These are phyloP conservation scores for Platyrinchus mystaceus DNA, from an alignment of 2,797 vertebrate genomes.

Conservation along the genomic window DNA sequence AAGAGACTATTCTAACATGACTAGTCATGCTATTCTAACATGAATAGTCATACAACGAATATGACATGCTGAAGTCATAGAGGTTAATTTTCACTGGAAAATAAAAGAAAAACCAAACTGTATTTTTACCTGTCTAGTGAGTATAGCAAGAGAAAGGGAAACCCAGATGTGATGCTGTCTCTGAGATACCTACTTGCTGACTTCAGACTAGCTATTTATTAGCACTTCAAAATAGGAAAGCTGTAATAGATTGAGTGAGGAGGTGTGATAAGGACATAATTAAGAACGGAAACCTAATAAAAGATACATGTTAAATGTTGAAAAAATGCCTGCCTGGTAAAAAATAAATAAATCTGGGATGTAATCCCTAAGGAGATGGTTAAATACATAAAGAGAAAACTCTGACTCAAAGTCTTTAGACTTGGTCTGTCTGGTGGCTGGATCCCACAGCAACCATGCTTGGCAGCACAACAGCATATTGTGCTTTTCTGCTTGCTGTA, in stretches of 20 bases:
- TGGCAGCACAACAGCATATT: neutral
- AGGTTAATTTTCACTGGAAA: neutral
- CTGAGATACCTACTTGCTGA: neutral
- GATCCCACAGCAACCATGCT: neutral
- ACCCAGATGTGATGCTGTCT: neutral
- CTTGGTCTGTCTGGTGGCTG: neutral
- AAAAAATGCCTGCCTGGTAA: neutral
- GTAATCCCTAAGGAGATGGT: neutral
- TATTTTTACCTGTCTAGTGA: neutral
- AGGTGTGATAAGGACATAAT: neutral
- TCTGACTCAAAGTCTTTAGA: neutral
- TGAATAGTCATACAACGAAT: neutral
- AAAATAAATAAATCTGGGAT: neutral
- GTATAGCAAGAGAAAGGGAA: neutral
- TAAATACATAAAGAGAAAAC: neutral
- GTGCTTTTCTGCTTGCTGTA: neutral
- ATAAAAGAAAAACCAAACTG: fast-evolving
- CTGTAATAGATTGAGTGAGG: neutral
- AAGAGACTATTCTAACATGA: neutral
- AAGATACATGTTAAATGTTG: neutral
- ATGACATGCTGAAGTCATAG: neutral
- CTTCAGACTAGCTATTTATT: neutral
- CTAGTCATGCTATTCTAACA: neutral
- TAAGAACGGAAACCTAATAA: neutral
- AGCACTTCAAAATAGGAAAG: neutral